phyloP scores from a whole-genome alignment of 2,888 invertebrate species.

The Bombyx huttoni region DNA sequence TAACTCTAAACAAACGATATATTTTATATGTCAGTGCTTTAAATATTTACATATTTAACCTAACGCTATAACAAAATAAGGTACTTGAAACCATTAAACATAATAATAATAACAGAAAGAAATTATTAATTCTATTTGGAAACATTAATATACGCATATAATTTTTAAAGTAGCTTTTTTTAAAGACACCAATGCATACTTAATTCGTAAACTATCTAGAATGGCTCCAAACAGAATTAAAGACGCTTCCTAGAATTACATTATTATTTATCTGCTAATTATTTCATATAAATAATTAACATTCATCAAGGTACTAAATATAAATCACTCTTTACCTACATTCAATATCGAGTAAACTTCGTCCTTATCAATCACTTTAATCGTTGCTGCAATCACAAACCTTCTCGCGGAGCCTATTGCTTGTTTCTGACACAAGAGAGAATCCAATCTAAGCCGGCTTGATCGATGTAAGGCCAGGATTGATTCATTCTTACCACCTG shows the following conservation, averaged over 20 bases:
- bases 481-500: slow-evolving; percentile 2
- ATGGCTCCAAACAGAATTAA: neutral
- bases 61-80: slow-evolving; percentile 38
- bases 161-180: no score
- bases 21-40: slow-evolving; percentile 41
- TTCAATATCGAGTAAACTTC: slow-evolving; percentile 7
- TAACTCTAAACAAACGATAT: slow-evolving; percentile 37
- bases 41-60: slow-evolving; percentile 51
- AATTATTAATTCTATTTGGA: slow-evolving; percentile 4
- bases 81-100: slow-evolving; percentile 37
- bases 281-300: slow-evolving; percentile 16
- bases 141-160: neutral
- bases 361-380: slow-evolving; percentile 8
- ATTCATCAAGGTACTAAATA: slow-evolving; percentile 16
- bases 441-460: slow-evolving; percentile 5
- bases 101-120: neutral
- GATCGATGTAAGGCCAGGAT: slow-evolving; percentile 5
- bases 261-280: slow-evolving; percentile 9
- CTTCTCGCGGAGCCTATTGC: slow-evolving; percentile 2
- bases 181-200: no score
- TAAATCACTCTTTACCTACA: slow-evolving; percentile 24
- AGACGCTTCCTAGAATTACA: neutral
- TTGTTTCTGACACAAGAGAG: slow-evolving; percentile 5
- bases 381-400: slow-evolving; percentile 19
- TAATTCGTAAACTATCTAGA: neutral